Conservation (phyloP, 2,888 invertebrate species). For the Prosapia bicincta region DNA sequence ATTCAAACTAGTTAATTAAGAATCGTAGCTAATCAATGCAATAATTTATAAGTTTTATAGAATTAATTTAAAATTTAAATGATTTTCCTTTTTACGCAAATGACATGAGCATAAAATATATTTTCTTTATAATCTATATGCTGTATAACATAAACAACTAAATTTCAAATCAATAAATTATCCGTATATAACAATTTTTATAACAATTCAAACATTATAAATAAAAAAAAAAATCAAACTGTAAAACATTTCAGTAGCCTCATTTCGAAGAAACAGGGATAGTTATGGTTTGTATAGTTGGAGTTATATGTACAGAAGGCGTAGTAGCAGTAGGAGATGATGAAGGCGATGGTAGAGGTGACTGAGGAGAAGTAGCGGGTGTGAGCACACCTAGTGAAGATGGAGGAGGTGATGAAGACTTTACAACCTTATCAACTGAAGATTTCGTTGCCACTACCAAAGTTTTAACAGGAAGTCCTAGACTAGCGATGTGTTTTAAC, state of each 20-base stretch:
- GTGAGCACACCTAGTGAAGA: slow-evolving; percentile 34
- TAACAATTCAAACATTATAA: neutral
- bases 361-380: slow-evolving; percentile 36
- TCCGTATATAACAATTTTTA: neutral
- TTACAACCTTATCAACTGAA: slow-evolving; percentile 14
- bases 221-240: neutral
- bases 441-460: slow-evolving; percentile 40
- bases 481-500: slow-evolving; percentile 40
- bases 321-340: neutral
- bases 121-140: neutral
- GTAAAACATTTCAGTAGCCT: neutral
- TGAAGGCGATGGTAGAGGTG: slow-evolving; percentile 22
- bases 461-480: slow-evolving; percentile 42
- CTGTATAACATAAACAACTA: neutral
- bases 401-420: slow-evolving; percentile 22
- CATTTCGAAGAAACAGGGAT: neutral
- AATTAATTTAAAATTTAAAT: no score
- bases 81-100: no score
- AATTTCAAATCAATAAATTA: neutral
- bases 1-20: no score
- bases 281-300: neutral
- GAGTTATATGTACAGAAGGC: neutral
- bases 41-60: no score
- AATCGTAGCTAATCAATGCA: no score
- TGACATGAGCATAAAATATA: neutral